These are phyloP conservation scores for Nephrotoma flavescens DNA, from an alignment of 2,888 invertebrate species.

Conservation along the genomic window DNA sequence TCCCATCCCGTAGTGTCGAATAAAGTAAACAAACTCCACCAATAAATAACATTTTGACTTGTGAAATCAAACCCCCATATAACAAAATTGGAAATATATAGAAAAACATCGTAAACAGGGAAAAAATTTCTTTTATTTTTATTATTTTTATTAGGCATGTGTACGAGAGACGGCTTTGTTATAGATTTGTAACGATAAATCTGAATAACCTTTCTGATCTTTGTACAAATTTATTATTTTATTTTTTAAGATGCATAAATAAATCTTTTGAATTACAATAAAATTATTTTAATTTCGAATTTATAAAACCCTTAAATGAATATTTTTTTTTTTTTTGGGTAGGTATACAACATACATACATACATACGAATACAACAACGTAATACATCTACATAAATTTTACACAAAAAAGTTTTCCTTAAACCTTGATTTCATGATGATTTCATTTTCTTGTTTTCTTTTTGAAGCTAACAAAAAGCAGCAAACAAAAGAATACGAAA, in stretches of 20 bases:
- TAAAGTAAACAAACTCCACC: too few species aligned
- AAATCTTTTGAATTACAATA: not conserved
- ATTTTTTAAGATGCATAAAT: not conserved
- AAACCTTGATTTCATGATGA: not conserved
- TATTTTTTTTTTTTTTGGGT: not conserved
- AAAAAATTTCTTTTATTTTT: not conserved
- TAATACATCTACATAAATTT: not conserved
- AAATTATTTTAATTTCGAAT: not conserved
- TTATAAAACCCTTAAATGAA: not conserved
- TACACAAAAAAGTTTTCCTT: not conserved
- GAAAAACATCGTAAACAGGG: not conserved
- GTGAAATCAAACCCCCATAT: not conserved
- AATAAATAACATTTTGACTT: not conserved
- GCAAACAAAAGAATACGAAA: not conserved
- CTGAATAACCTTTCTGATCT: not conserved
- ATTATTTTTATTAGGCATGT: not conserved
- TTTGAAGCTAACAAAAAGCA: not conserved
- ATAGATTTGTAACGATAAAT: not conserved
- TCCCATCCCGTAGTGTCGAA: not conserved
- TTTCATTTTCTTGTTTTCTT: not conserved
- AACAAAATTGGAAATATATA: not conserved
- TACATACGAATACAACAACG: not conserved
- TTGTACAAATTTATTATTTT: not conserved
- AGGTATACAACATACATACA: not conserved
- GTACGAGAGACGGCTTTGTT: not conserved